Percentiles rank a stretch among this genome's conserved stretches.
phyloP scores from a whole-genome alignment of 2,888 invertebrate species.

The Synergus gifuensis region DNA sequence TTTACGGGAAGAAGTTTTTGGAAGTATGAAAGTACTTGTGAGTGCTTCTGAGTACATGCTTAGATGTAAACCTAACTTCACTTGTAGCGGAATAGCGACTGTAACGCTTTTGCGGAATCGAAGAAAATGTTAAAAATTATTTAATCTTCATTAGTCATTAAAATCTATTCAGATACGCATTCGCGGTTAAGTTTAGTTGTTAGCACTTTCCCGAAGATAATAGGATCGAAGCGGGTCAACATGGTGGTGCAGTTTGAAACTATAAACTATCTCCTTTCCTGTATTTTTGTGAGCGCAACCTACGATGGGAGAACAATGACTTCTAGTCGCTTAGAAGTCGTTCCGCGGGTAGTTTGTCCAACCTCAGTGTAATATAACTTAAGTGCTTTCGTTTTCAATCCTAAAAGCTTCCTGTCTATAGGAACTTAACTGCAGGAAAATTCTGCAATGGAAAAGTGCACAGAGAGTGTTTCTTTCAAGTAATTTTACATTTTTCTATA shows the following conservation, averaged over 20 bases:
- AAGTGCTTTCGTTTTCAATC: neutral
- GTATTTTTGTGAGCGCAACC: conserved; percentile 54
- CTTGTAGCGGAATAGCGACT: too few species aligned
- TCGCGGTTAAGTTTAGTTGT: neutral
- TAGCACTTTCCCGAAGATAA: conserved; percentile 52
- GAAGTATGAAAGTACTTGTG: too few species aligned
- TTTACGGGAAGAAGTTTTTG: too few species aligned
- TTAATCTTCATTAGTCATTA: too few species aligned
- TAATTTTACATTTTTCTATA: neutral
- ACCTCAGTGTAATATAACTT: neutral
- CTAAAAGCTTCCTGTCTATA: neutral
- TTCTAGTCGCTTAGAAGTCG: conserved; percentile 50
- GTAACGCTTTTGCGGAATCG: too few species aligned
- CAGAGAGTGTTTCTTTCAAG: neutral
- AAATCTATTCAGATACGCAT: too few species aligned
- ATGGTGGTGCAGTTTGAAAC: neutral
- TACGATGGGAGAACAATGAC: conserved; percentile 48
- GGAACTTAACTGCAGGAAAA: neutral
- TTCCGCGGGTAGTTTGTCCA: neutral
- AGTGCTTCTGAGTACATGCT: too few species aligned
- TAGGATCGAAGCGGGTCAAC: conserved; percentile 16
- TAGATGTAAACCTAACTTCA: too few species aligned
- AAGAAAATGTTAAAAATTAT: neutral
- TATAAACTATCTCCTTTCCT: conserved; percentile 55
- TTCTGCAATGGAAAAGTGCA: neutral